Evolutionary conservation across 2,888 invertebrate species (phyloP), one percentile per base, ranked within the genome.

Genomic region (Clusia tigrina): DNA sequence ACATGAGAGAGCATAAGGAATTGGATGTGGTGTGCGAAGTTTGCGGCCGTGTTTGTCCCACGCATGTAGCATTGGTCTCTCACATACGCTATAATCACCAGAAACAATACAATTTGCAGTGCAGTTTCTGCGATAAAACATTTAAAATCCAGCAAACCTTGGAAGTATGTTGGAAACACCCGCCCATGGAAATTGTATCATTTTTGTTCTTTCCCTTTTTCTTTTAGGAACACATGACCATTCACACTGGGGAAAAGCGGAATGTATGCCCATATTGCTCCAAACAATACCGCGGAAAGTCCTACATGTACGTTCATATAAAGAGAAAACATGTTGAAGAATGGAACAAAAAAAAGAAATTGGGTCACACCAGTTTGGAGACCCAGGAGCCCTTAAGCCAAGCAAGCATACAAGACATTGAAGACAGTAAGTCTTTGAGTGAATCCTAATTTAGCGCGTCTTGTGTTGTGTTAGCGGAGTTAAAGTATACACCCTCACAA

Each of bases 81-180:
- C 75, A 76, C 26, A 75, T 74, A 69, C 73, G 76, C 1, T 76
- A 76, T 60, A 76, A 76, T 67, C 76, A 76, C 60, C 74, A 74
- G 25, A 48, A 75, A 25, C 66, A 69, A 74, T 52, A 76, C 68
- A n/a, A 15, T 42, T 42, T 42, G 2, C 69, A 69, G 23, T 76
- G 75, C 61, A 73, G 66, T 1, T 63, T 76, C 20, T 76, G 75
- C 51, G 67, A 64, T 55, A 76, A 76, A 64, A 74, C 75, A 46
- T 76, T 76, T 9, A 76, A 76, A 18, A 55, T 73, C 18, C 66
- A 73, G 0, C 63, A 73, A 2, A 69, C 74, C 0, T 23, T 76
- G 5, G 71, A 71, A 2, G 75, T 75, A 54, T 67, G 71, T 69
- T 51, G 1, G 37, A 25, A 18, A 54, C 25, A 25, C 20, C 17